phyloP scores from a whole-genome alignment of 2,888 invertebrate species.

The Hirudinaria manillensis region DNA sequence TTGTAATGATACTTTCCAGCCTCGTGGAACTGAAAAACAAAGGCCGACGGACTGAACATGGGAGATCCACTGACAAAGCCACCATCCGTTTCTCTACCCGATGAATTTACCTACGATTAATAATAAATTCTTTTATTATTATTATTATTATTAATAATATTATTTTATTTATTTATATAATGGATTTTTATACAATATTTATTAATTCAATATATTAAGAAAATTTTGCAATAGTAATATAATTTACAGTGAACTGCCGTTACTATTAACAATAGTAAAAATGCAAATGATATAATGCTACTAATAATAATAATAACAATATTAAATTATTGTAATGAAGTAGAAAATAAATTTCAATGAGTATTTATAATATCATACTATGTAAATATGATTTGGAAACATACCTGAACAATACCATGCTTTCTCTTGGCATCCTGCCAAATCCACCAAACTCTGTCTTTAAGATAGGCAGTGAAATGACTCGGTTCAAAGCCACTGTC shows the following conservation, averaged over 20 bases:
- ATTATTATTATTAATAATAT: no score
- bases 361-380: background rate
- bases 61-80: slow-evolving; percentile 52
- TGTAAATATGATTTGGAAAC: background rate
- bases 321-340: background rate
- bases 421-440: slow-evolving; percentile 53
- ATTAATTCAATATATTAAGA: slow-evolving; percentile 1
- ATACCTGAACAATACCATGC: slow-evolving; percentile 53
- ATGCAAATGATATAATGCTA: no score
- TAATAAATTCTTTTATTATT: no score
- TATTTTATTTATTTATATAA: no score
- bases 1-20: slow-evolving; percentile 53
- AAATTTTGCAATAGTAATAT: background rate
- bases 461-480: slow-evolving; percentile 51
- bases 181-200: no score
- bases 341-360: background rate
- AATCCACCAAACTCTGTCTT: slow-evolving; percentile 54
- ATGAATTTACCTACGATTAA: slow-evolving; percentile 49
- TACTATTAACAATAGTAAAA: no score
- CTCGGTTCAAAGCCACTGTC: slow-evolving; percentile 53
- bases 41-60: slow-evolving; percentile 53
- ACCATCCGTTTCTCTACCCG: slow-evolving; percentile 47
- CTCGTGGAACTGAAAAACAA: slow-evolving; percentile 48
- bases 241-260: no score
- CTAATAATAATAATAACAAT: background rate